phyloP scores from a whole-genome alignment of 1,140 invertebrate genomes.

The Mya arenaria region DNA sequence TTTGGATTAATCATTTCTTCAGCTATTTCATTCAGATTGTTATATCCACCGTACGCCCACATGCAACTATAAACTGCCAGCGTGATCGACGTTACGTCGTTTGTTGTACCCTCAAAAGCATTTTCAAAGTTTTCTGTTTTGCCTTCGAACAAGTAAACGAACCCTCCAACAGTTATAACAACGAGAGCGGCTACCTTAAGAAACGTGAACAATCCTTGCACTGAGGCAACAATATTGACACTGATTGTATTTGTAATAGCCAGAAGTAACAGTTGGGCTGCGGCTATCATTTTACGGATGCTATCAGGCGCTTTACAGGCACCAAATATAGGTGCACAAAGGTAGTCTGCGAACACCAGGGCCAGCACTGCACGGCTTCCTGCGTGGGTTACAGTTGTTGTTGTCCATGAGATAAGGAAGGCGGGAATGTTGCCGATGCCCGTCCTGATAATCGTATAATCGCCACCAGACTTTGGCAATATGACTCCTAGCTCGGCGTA shows the following conservation, averaged over 20 bases:
- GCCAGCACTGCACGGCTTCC: constrained; percentile 83
- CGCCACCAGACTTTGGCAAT: constrained; percentile 56
- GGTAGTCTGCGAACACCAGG: constrained; percentile 49
- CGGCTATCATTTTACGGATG: constrained; percentile 41
- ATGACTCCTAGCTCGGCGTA: constrained; percentile 60
- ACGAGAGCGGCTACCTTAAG: constrained; percentile 4
- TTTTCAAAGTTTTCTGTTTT: constrained; percentile 30
- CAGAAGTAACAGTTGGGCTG: neutral
- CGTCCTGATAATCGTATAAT: constrained; percentile 59
- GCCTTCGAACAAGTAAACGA: constrained; percentile 15
- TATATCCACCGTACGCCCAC: constrained; percentile 45
- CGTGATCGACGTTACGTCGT: neutral
- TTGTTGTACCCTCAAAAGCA: constrained; percentile 28
- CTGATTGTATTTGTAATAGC: constrained; percentile 50
- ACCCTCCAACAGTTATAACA: constrained; percentile 31
- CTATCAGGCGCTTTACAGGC: constrained; percentile 29
- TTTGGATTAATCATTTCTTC: constrained; percentile 16
- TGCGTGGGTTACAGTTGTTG: constrained; percentile 84
- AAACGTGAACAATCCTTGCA: constrained; percentile 32
- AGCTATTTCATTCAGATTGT: constrained; percentile 7
- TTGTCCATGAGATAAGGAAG: constrained; percentile 56
- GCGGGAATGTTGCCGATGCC: constrained; percentile 54
- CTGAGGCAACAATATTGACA: constrained; percentile 11
- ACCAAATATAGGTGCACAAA: constrained; percentile 47
- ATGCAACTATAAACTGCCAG: constrained; percentile 41